Base-by-base conservation (phyloP, 2,888 invertebrate genomes). In the Ochropleura leucogaster region DNA sequence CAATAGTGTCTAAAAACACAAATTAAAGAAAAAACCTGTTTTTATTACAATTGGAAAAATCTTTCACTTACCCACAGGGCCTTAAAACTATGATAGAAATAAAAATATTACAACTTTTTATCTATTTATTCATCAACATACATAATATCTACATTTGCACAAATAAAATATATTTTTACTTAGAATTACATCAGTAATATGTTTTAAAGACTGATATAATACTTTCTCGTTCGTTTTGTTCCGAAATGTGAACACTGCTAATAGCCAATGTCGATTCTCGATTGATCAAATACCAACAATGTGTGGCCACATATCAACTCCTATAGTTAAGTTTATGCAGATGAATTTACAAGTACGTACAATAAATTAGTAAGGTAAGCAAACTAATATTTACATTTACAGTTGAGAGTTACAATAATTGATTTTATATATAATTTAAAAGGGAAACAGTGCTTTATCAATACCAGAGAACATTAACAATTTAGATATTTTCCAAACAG, bases 101-200 rank as follows among this genome's bases (percentile, higher is more conserved):
- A 89, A 90, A 89, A 90, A 88, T 87, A 86, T 87, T 81, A 63
- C 59, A 83, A 86, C 75, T 89, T 94, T 95, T 95, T 95, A 94
- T 93, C 95, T 96, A 96, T 96, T 96, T 96, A 96, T 96, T 96
- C 96, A 95, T 96, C 96, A 96, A 96, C 96, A 96, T 96, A 96
- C 95, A 95, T 96, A 94, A 95, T 96, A 96, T 96, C 96, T 96
- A 96, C 96, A 96, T 95, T 95, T 95, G 95, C 95, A 95, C 95
- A 96, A 95, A 94, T 94, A 93, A 91, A 89, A 90, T 90, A 93
- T 94, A 92, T 94, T 94, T 94, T 91, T 94, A 93, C 94, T 94
- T 95, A 94, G 90, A 94, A 92, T 94, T 93, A 93, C 92, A 95
- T 94, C 94, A 94, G 94, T 93, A 89, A 92, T 91, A 83, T 84